Base-by-base conservation (phyloP, 2,113 vertebrate species). In the zebrafish (Danio rerio) region DNA sequence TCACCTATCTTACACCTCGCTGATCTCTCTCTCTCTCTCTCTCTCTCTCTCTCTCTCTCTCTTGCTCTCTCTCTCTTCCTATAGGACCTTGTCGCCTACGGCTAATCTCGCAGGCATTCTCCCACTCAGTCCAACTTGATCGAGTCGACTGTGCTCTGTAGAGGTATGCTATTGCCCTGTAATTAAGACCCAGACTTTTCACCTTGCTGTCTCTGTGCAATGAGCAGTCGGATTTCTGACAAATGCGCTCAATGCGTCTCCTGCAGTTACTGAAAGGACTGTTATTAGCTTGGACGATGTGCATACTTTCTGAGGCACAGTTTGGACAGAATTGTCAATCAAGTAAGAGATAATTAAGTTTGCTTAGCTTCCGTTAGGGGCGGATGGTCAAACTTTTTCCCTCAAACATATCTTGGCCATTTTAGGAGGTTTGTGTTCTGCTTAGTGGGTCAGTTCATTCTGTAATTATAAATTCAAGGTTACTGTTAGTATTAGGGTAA, bases 11-110 rank as follows among this genome's bases (percentile, higher is more conserved):
- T 53, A 7, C 63, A 66, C 47, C 47, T 56, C 3, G 20, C 20
- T 52, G 18, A 70, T 62, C 20, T 62, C 5, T 21, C 18, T 76
- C 73, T 76, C 55, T 21, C 42, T 74, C 31, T 55, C 72, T 47
- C 18, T 73, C 50, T 71, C 68, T 50, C 47, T 20, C 65, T 47
- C 1, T 5, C 42, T 63, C 15, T 20, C 7, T 56, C 63, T 15
- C 61, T 55, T 0, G 2, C 40, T 61, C 65, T 18, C 9, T 65
- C 5, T 47, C 52, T 21, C n/a, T 75, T 71, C 49, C 20, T 50
- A 6, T 69, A 63, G 81, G 84, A 85, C 65, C 82, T 86, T 90
- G 90, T 92, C 89, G 89, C 92, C 92, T 80, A 80, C 82, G 88
- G 92, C 91, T 88, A 87, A 86, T 90, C 88, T 89, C 43, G 40